Base-by-base conservation (phyloP, 1,140 invertebrate genomes). In the Zaprionus kolodkinae region DNA sequence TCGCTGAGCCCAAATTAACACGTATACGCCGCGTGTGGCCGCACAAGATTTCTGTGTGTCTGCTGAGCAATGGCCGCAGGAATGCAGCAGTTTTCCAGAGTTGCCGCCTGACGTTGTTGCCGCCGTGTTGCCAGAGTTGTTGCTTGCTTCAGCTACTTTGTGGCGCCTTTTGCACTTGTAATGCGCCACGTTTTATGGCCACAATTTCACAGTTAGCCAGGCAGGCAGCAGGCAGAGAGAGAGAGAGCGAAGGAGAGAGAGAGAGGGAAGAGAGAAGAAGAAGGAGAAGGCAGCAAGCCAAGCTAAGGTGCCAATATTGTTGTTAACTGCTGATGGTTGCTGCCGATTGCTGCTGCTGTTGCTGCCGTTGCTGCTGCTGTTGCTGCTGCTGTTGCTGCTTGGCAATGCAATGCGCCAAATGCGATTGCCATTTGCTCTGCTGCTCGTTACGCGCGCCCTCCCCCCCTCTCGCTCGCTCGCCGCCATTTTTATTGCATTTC, bases 251-350 rank as follows among this genome's bases (percentile, higher is more conserved):
- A 7, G 1, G n/a, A 27, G 33, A 40, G 13, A 17, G 40, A 15
- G n/a, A 38, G 12, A 13, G 38, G 9, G 21, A 21, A 13, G 36
- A 27, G 6, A 27, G 57, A 6, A 7, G 9, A 10, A 10, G 30
- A 10, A 21, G 60, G n/a, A 30, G 27, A 57, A 70, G 63, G 65
- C 63, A 74, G 35, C 35, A 45, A 76, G 60, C 35, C 76, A 76
- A 45, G 67, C 68, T 55, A 81, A 89, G 85, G 85, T 88, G 85
- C 85, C 85, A 88, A 88, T 88, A 89, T 88, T 88, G 85, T 88
- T 88, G 85, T 88, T 89, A 88, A 88, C 80, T 84, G 80, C 85
- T 87, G 83, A 87, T 87, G 88, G 84, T 88, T 87, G 84, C 77
- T 59, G 12, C 68, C 68, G 68, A 71, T 76, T 77, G 72, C 72